Evolutionary conservation across 2,113 vertebrate genomes (phyloP).

Genomic region (Paramormyrops kingsleyae): DNA sequence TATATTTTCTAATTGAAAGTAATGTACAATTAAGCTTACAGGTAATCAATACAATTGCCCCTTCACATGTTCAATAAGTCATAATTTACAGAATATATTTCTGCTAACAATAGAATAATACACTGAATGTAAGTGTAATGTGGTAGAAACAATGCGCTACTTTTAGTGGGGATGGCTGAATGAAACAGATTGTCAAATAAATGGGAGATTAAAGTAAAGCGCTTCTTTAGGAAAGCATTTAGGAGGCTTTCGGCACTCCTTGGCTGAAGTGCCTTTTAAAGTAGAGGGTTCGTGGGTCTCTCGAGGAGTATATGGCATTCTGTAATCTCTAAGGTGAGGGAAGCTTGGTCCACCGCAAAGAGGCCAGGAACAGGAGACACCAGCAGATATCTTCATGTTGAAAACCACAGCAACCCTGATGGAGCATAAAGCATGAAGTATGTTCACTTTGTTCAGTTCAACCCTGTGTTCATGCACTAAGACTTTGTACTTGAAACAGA

Average conservation of each 20-base stretch:
- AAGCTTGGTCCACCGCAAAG: not conserved
- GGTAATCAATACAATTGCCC: not conserved
- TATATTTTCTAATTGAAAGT: not conserved
- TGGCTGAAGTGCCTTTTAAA: not conserved
- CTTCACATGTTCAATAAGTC: not conserved
- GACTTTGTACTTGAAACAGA: not conserved
- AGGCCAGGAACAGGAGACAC: not conserved
- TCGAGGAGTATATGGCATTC: not conserved
- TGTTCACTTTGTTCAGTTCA: not conserved
- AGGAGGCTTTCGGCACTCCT: not conserved
- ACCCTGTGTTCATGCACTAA: not conserved
- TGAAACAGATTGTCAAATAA: constrained; percentile 8
- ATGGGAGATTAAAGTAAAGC: not conserved
- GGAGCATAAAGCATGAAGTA: not conserved
- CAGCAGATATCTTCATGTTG: not conserved
- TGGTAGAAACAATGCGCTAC: not conserved
- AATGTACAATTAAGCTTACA: not conserved
- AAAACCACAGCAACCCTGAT: not conserved
- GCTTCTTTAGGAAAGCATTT: not conserved
- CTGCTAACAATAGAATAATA: not conserved
- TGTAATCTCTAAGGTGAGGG: not conserved
- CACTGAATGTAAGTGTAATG: not conserved
- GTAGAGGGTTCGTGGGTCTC: not conserved
- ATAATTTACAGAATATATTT: not conserved
- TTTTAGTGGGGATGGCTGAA: not conserved